Base-by-base conservation (phyloP, 2,113 vertebrate species). In the Pontoporia blainvillei region DNA sequence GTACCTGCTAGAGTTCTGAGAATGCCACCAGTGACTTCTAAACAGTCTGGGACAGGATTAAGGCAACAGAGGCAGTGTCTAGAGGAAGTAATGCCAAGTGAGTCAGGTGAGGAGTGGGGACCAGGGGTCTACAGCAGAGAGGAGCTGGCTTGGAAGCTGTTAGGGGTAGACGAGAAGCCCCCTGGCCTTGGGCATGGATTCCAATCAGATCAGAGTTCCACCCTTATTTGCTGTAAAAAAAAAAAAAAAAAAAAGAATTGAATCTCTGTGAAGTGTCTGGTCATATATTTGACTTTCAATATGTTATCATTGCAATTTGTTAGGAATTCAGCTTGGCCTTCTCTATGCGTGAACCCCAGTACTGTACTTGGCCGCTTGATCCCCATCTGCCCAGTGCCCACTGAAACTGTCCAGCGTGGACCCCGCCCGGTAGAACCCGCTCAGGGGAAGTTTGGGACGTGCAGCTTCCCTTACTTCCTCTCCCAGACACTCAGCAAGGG, bases 391-490 rank as follows among this genome's bases (percentile, higher is more conserved):
- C 64, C 66, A 52, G 57, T 20, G 7, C 12, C 3, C 17, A 2
- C 36, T 23, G 82, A 44, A 27, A 62, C 39, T 18, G 49, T 34
- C 25, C 52, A 23, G 0, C 3, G 14, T 17, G 36, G 44, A 17
- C 2, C 4, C 29, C 7, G 12, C 15, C 23, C 20, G 0, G 52
- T 0, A 66, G 44, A 23, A 17, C 71, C 64, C n/a, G 0, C 39
- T 15, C 2, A 2, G 17, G 49, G 11, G 5, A 8, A 12, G 44
- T 54, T n/a, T 54, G 21, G n/a, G n/a, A 8, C 12, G 6, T 12
- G 14, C 18, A 0, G 34, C 11, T 59, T 20, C 88, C 49, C 8
- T 0, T 1, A 31, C 2, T 29, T 1, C n/a, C 64, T 34, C 41
- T 12, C 67, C 29, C 72, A 10, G 1, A 7, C 25, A 0, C 36